A percentile compares a stretch with the other conserved stretches of the same genome.
These are phyloP conservation scores for Peromyscus californicus DNA, from an alignment of 2,113 vertebrate genomes.

Conservation along the genomic window DNA sequence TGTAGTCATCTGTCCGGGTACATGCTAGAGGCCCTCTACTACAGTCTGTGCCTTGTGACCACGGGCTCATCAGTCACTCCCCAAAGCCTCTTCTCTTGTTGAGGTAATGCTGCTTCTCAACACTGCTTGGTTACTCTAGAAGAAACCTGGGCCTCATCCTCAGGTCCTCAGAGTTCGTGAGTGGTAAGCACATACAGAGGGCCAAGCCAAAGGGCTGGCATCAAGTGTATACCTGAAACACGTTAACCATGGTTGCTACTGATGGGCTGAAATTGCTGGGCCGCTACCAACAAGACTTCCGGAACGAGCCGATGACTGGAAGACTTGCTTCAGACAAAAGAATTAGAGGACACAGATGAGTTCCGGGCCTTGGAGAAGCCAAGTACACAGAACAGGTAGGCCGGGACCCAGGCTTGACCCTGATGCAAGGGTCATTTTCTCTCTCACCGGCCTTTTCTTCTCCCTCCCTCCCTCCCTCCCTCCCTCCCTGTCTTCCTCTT, in stretches of 20 bases:
- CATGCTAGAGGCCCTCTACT: not conserved
- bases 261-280: not conserved
- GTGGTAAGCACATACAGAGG: not conserved
- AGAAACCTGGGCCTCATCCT: not conserved
- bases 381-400: not conserved
- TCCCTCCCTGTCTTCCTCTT: not conserved
- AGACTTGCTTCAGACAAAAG: not conserved
- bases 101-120: not conserved
- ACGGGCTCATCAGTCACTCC: not conserved
- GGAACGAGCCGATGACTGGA: not conserved
- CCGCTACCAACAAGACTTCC: not conserved
- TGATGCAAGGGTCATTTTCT: not conserved
- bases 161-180: not conserved
- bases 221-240: not conserved
- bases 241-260: accelerated
- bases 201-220: not conserved
- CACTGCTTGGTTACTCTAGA: not conserved
- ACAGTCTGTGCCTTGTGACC: not conserved
- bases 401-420: not conserved
- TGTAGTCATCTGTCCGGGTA: not conserved
- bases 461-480: not conserved
- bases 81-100: not conserved
- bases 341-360: not conserved
- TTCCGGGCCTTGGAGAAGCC: not conserved
- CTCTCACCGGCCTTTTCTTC: too few relatives aligned